Conservation (phyloP, 2,113 vertebrate species). For the Chauna torquata region DNA sequence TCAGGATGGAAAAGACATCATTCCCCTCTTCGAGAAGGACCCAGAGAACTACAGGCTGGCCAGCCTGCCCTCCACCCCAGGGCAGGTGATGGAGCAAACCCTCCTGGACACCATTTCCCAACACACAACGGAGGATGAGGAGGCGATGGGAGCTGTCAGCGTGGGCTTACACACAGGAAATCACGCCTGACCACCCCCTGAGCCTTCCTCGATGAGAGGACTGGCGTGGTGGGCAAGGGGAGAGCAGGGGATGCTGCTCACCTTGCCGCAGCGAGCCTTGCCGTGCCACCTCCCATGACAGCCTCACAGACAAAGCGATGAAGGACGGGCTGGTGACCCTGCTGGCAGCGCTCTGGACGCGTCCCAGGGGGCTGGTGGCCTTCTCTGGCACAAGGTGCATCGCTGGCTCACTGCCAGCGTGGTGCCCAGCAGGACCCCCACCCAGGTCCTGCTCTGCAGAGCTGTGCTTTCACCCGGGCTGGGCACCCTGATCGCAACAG, state of each 20-base stretch:
- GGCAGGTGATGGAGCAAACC: neutral
- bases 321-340: neutral
- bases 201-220: rapidly evolving
- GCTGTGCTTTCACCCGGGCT: neutral
- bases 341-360: neutral
- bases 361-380: neutral
- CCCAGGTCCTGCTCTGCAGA: neutral
- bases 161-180: rapidly evolving
- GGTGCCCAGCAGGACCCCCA: neutral
- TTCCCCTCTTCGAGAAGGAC: neutral
- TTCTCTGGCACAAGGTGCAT: neutral
- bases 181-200: rapidly evolving
- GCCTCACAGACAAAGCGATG: neutral
- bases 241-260: neutral
- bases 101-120: neutral
- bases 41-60: neutral
- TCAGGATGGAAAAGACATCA: neutral
- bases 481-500: too few relatives aligned
- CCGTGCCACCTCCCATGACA: too few relatives aligned
- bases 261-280: too few relatives aligned
- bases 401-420: too few relatives aligned
- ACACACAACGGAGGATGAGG: rapidly evolving
- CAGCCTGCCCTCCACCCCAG: neutral
- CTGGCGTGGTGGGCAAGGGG: rapidly evolving
- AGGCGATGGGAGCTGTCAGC: rapidly evolving